Evolutionary conservation across 1,140 invertebrate species (phyloP), one percentile per base, ranked within the genome.

Genomic region (Bradynema listronoti): DNA sequence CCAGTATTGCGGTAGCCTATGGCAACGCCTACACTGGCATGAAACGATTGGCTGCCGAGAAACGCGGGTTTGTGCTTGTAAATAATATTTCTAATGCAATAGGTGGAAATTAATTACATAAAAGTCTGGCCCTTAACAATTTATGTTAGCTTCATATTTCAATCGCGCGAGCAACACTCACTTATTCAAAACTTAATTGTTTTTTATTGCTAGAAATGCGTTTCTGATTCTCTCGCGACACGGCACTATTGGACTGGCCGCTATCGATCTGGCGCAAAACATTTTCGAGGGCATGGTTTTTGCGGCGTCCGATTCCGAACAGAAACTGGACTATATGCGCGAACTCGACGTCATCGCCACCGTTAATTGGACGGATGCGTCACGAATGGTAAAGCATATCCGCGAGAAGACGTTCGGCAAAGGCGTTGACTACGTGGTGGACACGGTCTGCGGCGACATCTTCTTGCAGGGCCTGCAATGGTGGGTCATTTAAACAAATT

Each of bases 1-100:
- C 65, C 3, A 33, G 51, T 11, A 29, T 67, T 11, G 34, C 63
- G n/a, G 54, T 51, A n/a, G 60, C 66, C 16, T 67, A 67, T 30
- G 65, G 61, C 30, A 65, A 33, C 33, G 65, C 65, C 19, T 68
- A 68, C 52, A 36, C 69, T 24, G 65, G 64, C 9, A 43, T 67
- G 47, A 56, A 67, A 56, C 36, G 36, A 14, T 29, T 69, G 33
- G 65, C 65, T 25, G 52, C 24, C 14, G 61, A 63, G 34, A 63
- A 32, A 4, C 34, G 33, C 4, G 65, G 65, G 65, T 67, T 33
- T 7, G 65, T 66, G 33, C 25, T 59, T 24, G 47, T 16, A 49
- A 47, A 22, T 34, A 2, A 58, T 39, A 19, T 14, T 39, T 14
- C n/a, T 39, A 39, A n/a, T n/a, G n/a, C n/a, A n/a, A n/a, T n/a